Base-by-base conservation (phyloP, 2,888 invertebrate species). In the Boloria selene region DNA sequence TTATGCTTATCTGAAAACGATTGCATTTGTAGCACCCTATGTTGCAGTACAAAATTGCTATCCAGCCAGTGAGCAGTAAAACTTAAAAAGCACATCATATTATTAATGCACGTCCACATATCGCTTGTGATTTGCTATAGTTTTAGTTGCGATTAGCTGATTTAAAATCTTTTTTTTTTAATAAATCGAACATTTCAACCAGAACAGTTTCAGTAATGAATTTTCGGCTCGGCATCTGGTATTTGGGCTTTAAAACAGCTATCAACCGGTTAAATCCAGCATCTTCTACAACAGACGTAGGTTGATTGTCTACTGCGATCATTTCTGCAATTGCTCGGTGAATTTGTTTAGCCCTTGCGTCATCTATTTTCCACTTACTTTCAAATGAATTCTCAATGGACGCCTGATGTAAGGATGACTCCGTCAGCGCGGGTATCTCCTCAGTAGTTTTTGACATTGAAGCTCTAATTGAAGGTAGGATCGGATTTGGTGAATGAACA, bases 261-360 rank as follows among this genome's bases (percentile, higher is more conserved):
- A 65, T 60, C 4, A 64, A 44, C 16, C 59, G 58, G 38, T 65
- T 65, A 54, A 54, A 65, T 42, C 54, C 49, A 26, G 45, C 17
- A 56, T 60, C 54, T 38, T 66, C 61, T 31, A 66, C 51, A 53
- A 62, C 38, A 26, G 58, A 66, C 38, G 55, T 62, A 17, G 66
- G 66, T 45, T 58, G 62, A 52, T 66, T 66, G 45, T 62, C 66
- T 16, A 58, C 58, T 17, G 66, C 66, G 14, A 66, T 66, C 62
- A 66, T 58, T 52, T 66, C 66, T 45, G 52, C 62, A 51, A 66
- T 62, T 26, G 66, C 26, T 50, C 50, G 18, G 26, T 49, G 42
- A 55, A 61, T 65, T 50, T 49, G 55, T 26, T 50, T 42, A 47
- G 61, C 22, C 49, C 56, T 49, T 55, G 61, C 50, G 56, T 65